These are phyloP conservation scores for Drosophila cardini DNA, from an alignment of 1,140 invertebrate species.

Conservation along the genomic window DNA sequence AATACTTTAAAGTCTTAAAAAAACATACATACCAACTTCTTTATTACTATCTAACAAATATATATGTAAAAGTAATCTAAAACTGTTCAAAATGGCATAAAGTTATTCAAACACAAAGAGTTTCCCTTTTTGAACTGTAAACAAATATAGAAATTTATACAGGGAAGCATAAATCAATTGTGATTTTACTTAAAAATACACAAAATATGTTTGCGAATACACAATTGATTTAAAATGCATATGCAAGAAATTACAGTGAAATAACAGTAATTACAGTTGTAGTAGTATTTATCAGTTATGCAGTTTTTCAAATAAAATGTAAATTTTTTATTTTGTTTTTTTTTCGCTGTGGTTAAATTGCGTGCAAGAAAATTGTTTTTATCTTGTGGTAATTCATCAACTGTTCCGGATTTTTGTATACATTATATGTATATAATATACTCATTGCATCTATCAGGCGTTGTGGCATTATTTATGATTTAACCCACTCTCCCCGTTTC, in stretches of 20 bases:
- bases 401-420: constrained; percentile 19
- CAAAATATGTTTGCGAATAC: not conserved
- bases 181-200: not conserved
- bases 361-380: constrained; percentile 1
- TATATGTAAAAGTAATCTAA: no score
- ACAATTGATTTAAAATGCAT: not conserved
- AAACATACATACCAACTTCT: no score
- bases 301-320: constrained; percentile 26
- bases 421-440: constrained; percentile 18
- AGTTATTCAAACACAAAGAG: not conserved
- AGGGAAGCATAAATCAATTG: not conserved
- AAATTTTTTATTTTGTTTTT: not conserved
- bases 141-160: not conserved
- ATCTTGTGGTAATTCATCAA: constrained; percentile 41
- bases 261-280: constrained; percentile 6
- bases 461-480: constrained; percentile 71
- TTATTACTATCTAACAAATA: no score
- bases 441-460: constrained; percentile 46
- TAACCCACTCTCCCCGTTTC: constrained; percentile 4
- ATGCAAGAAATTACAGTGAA: not conserved
- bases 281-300: constrained; percentile 17
- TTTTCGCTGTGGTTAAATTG: not conserved
- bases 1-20: no score
- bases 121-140: no score
- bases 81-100: no score